Conservation (phyloP, 1,140 invertebrate genomes). For the Pogonomyrmex californicus region DNA sequence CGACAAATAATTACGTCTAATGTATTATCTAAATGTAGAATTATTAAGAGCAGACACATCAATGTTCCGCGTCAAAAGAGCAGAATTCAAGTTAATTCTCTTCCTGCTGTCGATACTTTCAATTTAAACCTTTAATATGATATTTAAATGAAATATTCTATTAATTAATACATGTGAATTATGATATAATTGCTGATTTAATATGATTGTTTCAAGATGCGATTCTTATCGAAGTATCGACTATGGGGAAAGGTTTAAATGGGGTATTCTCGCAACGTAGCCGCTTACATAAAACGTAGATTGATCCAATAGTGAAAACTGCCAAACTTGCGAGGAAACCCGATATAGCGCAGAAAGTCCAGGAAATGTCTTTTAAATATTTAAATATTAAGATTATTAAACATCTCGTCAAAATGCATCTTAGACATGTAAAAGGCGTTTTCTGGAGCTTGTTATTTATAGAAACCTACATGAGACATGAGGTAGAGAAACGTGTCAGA, state of each 20-base stretch:
- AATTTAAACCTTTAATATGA: background rate
- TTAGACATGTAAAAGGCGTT: background rate
- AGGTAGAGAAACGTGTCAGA: conserved; percentile 24
- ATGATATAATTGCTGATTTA: background rate
- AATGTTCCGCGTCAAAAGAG: background rate
- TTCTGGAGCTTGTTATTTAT: conserved; percentile 13
- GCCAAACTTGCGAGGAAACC: conserved; percentile 36
- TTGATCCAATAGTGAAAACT: conserved; percentile 63
- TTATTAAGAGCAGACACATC: conserved; percentile 34
- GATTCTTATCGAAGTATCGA: background rate
- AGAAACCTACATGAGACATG: background rate
- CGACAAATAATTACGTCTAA: conserved; percentile 54
- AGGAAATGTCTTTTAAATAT: background rate
- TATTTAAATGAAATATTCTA: too few relatives aligned
- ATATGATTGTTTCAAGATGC: background rate
- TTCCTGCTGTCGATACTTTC: conserved; percentile 9
- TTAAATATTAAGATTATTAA: conserved; percentile 3
- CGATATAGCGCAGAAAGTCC: background rate
- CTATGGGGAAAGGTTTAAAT: background rate
- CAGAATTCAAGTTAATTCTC: background rate
- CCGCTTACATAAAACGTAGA: conserved; percentile 35
- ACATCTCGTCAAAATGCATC: background rate
- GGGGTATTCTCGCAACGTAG: conserved; percentile 35
- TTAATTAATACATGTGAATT: background rate
- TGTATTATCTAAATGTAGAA: conserved; percentile 65